These are phyloP conservation scores for Ceyx cyanopectus DNA, from an alignment of 2,113 vertebrate genomes.

Conservation along the genomic window DNA sequence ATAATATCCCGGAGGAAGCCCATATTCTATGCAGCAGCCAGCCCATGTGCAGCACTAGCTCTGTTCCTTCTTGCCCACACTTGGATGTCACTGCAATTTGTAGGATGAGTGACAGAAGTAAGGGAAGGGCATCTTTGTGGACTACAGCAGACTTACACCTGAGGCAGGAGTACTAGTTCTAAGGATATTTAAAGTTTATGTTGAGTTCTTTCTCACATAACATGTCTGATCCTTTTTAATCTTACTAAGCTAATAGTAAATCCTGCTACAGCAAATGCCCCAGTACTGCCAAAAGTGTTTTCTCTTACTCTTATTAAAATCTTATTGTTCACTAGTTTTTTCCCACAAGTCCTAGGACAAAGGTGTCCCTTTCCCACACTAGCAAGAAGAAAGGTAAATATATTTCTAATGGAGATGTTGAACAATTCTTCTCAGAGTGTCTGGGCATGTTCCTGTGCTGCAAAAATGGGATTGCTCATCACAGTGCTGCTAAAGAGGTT, in stretches of 20 bases:
- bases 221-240: constrained; percentile 54
- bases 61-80: background rate
- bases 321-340: background rate
- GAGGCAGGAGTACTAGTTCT: background rate
- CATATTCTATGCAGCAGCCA: background rate
- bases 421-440: background rate
- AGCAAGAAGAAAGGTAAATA: background rate
- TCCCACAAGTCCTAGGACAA: background rate
- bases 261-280: background rate
- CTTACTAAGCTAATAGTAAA: constrained; percentile 22
- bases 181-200: background rate
- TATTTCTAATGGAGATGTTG: background rate
- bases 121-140: background rate
- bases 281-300: background rate
- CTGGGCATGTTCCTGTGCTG: background rate
- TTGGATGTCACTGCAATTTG: background rate
- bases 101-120: background rate
- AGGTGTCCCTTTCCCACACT: background rate
- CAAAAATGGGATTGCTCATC: background rate
- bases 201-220: constrained; percentile 26
- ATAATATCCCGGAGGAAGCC: background rate
- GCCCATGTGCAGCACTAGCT: background rate
- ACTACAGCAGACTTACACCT: background rate
- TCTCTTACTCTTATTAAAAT: background rate
- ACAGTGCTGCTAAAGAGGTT: background rate